phyloP scores from a whole-genome alignment of 2,113 vertebrate species.

The Pygoscelis adeliae region DNA sequence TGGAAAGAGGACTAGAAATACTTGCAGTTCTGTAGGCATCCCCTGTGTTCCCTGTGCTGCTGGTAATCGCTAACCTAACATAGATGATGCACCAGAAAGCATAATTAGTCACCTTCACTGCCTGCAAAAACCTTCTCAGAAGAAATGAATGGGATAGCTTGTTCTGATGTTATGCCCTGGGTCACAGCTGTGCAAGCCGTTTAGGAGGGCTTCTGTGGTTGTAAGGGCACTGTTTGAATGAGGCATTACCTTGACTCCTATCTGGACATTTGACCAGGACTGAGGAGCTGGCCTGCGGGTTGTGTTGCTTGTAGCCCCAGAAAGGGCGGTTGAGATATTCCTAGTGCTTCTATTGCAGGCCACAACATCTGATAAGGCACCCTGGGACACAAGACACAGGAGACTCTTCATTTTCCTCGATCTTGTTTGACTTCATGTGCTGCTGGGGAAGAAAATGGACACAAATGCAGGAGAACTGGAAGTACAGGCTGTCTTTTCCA shows the following conservation, averaged over 20 bases:
- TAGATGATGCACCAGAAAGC: background rate
- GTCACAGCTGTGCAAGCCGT: background rate
- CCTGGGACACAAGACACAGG: background rate
- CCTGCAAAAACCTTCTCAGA: background rate
- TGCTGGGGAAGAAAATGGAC: background rate
- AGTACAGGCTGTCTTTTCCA: background rate
- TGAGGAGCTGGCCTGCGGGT: background rate
- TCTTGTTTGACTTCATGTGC: background rate
- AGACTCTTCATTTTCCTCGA: fast-evolving
- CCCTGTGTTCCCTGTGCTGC: background rate
- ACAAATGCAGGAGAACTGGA: background rate
- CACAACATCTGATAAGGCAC: background rate
- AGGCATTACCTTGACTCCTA: background rate
- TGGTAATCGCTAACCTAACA: background rate
- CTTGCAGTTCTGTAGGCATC: background rate
- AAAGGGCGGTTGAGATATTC: background rate
- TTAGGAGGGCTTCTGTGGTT: background rate
- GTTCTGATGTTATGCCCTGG: background rate
- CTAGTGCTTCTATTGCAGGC: background rate
- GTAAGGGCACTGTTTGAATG: background rate
- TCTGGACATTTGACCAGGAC: background rate
- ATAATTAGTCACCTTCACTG: background rate
- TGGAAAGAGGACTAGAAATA: background rate
- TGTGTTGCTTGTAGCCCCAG: background rate
- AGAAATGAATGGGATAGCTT: background rate